Conservation (phyloP, 53 echinoderm and acorn worm genomes). For the Patiria pectinifera region DNA sequence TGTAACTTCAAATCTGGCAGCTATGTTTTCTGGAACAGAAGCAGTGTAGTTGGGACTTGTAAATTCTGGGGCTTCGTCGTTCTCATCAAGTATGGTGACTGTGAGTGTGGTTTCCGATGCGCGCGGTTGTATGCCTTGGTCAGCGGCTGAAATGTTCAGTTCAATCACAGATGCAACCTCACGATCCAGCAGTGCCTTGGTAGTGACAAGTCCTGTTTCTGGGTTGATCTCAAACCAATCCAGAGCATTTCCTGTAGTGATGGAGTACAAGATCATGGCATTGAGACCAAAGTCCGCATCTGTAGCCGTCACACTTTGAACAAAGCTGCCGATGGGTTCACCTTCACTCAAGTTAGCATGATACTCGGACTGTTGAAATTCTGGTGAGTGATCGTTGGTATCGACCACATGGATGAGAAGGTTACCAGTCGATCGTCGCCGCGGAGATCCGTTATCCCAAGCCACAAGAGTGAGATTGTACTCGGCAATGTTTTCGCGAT, state of each 20-base stretch:
- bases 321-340: conserved; percentile 83
- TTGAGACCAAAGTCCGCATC: conserved; percentile 86
- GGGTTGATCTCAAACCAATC: conserved; percentile 87
- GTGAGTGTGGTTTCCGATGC: conserved; percentile 64
- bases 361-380: conserved; percentile 71
- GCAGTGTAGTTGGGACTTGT: conserved; percentile 64
- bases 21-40: conserved; percentile 80
- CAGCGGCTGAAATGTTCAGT: conserved; percentile 84
- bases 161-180: conserved; percentile 76
- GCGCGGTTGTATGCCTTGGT: conserved; percentile 75
- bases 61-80: conserved; percentile 88
- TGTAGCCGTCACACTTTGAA: conserved; percentile 81
- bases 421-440: conserved; percentile 37
- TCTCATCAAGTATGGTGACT: conserved; percentile 83
- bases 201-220: conserved; percentile 83
- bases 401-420: conserved; percentile 80
- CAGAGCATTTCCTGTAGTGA: conserved; percentile 79
- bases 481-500: conserved; percentile 75
- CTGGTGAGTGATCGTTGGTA: conserved; percentile 88
- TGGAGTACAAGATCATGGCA: conserved; percentile 81
- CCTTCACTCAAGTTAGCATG: conserved; percentile 73
- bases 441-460: conserved; percentile 79
- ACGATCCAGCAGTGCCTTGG: conserved; percentile 71
- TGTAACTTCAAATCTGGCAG: conserved; percentile 54
- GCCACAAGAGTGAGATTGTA: conserved; percentile 87